Base-by-base conservation (phyloP, 2,797 vertebrate genomes). In the Phrynocephalus vlangalii region DNA sequence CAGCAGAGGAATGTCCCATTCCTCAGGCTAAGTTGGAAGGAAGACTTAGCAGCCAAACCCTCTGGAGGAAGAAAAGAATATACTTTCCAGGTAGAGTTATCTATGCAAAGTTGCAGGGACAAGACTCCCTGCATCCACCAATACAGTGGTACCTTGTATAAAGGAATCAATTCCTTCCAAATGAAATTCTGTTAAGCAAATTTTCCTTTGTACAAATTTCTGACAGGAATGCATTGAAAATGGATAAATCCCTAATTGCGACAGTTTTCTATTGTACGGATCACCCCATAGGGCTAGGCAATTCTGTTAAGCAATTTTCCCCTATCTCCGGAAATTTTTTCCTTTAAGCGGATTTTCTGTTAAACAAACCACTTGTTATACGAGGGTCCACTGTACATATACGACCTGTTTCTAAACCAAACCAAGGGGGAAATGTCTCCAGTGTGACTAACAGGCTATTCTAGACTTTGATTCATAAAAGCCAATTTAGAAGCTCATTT, bases 381-480 rank as follows among this genome's bases (percentile, higher is more conserved):
- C 5, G 38, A 44, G 38, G 38, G 38, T 44, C 38, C 38, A 44
- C 38, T 44, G 38, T 18, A 78, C n/a, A 26, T 6, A 68, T 50
- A 30, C 11, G 28, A 18, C 28, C 75, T 71, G n/a, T 80, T 86
- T 89, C 83, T 87, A 82, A 26, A 44, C 5, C 63, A 67, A 77
- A 30, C 68, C 60, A 89, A 26, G 48, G 76, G 75, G 63, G 20
- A 52, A 52, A 13, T 0, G 0, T 1, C 9, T 76, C 6, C 0
- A 0, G 7, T 80, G 50, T 70, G 1, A 0, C 22, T 8, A 86
- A 83, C 13, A 63, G 70, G 18, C 28, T 52, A 79, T 20, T 5
- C 52, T 26, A 84, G 77, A 79, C 16, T 50, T n/a, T 66, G 30
- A 88, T 84, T 79, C 56, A 88, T 72, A 84, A 79, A 20, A 66